phyloP scores from a whole-genome alignment of 1,140 invertebrate genomes.

The Apocrypta bakeri region DNA sequence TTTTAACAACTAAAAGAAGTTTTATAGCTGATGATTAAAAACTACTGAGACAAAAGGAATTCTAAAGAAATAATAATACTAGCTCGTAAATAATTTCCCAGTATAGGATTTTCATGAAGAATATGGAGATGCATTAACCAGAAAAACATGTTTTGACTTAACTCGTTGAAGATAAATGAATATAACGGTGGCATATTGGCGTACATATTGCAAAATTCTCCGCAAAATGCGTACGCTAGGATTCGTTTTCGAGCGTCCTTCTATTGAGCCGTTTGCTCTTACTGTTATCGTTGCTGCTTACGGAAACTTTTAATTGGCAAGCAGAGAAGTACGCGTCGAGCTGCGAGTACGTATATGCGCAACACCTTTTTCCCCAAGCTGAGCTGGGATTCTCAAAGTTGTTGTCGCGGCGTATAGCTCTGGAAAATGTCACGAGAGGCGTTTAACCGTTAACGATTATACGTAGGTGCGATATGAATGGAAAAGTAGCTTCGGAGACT shows the following conservation, averaged over 20 bases:
- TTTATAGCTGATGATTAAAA: too few species aligned
- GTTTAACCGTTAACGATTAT: neutral
- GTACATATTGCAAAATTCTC: neutral
- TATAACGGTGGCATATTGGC: neutral
- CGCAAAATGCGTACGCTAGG: neutral
- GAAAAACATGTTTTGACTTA: neutral
- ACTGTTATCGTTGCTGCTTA: neutral
- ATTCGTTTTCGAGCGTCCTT: neutral
- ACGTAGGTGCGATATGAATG: neutral
- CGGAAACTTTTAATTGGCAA: conserved; percentile 51
- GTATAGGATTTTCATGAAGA: too few species aligned
- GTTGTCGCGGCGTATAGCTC: neutral
- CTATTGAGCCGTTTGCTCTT: neutral
- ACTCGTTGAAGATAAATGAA: conserved; percentile 29
- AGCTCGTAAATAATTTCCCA: too few species aligned
- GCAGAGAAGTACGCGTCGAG: neutral
- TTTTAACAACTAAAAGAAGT: too few species aligned
- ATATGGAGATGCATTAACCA: too few species aligned
- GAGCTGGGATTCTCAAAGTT: neutral
- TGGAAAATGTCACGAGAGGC: neutral
- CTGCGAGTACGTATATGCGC: neutral
- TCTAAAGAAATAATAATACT: too few species aligned
- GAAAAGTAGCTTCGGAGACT: neutral
- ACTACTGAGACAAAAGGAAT: too few species aligned
- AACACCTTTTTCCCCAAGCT: neutral